phyloP scores from a whole-genome alignment of 2,113 vertebrate genomes.

The Gymnocephalus cernua region DNA sequence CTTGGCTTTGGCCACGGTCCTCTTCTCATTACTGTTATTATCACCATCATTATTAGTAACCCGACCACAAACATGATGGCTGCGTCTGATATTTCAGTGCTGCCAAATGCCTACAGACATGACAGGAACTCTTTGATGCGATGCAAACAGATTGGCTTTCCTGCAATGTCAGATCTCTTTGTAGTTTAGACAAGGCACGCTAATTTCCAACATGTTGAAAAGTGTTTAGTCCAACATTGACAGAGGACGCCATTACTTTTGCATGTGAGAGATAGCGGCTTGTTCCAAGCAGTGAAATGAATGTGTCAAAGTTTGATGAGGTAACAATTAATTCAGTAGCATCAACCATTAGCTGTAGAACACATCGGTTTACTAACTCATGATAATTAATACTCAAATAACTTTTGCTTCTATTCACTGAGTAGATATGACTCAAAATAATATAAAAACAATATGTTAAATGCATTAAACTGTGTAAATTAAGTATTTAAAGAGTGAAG shows the following conservation, averaged over 20 bases:
- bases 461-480: not conserved
- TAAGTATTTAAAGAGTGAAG: not conserved
- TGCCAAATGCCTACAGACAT: constrained; percentile 17
- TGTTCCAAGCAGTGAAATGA: not conserved
- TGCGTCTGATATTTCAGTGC: constrained; percentile 5
- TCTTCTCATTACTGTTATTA: not conserved
- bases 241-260: not conserved
- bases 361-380: not conserved
- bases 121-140: constrained; percentile 16
- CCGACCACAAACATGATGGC: constrained; percentile 16
- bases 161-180: not conserved
- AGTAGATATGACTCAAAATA: not conserved
- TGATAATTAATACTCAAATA: not conserved
- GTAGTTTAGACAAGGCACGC: constrained; percentile 11
- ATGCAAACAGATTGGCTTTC: not conserved
- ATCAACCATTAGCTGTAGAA: not conserved
- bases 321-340: not conserved
- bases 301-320: not conserved
- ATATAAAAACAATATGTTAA: not conserved
- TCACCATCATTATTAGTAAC: not conserved
- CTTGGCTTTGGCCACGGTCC: not conserved
- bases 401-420: not conserved
- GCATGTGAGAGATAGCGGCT: not conserved
- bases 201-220: constrained; percentile 15
- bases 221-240: not conserved